Evolutionary conservation across 2,797 vertebrate species (phyloP).

Genomic region (Eulemur coronatus): DNA sequence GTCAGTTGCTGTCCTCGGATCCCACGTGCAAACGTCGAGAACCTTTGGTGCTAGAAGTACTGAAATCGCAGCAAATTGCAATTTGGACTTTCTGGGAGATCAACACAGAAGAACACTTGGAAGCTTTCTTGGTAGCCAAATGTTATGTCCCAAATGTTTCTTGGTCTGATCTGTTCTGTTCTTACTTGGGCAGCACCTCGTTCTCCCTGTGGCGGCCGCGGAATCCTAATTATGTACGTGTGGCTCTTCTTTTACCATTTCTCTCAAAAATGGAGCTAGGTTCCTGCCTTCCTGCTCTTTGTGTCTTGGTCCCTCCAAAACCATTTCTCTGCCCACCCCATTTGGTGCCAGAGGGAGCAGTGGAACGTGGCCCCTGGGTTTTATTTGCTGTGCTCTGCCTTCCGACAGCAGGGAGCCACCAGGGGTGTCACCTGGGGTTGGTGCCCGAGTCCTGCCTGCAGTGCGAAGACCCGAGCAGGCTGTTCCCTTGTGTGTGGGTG

Average conservation of each 20-base stretch:
- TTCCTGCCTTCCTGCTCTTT: background rate
- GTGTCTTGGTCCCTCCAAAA: background rate
- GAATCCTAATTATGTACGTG: background rate
- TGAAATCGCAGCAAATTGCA: fast-evolving
- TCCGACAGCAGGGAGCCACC: fast-evolving
- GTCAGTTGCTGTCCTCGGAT: fast-evolving
- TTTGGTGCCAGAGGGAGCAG: background rate
- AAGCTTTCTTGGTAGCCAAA: background rate
- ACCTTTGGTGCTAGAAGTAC: background rate
- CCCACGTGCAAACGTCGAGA: fast-evolving
- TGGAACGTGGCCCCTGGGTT: fast-evolving
- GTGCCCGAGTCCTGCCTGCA: background rate
- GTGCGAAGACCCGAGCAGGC: fast-evolving
- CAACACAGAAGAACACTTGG: fast-evolving
- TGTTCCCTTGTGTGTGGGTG: too few species aligned
- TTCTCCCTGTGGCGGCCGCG: fast-evolving
- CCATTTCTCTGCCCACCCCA: fast-evolving
- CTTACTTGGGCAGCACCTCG: fast-evolving
- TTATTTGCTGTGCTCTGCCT: background rate
- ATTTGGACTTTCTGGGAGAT: background rate
- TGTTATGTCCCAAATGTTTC: background rate
- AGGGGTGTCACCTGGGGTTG: fast-evolving
- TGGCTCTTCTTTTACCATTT: background rate
- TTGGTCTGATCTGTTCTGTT: background rate
- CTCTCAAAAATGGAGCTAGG: fast-evolving